phyloP scores from a whole-genome alignment of 2,888 invertebrate genomes.

The Tanytarsus gracilentus region DNA sequence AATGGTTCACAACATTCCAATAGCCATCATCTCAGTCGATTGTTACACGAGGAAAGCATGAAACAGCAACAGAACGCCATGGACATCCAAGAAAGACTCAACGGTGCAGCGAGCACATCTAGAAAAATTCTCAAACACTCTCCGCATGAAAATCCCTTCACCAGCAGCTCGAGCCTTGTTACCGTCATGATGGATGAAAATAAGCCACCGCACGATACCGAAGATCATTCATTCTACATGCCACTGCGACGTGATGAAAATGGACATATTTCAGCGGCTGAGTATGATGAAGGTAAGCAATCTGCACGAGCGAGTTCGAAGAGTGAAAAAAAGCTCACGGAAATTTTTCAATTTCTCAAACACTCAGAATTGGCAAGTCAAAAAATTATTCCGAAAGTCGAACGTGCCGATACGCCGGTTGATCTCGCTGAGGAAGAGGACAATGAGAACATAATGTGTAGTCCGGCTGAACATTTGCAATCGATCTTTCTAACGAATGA shows the following conservation, averaged over 20 bases:
- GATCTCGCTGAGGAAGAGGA: conserved; percentile 31
- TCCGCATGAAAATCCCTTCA: neutral
- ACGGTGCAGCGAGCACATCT: conserved; percentile 7
- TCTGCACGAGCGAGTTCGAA: neutral
- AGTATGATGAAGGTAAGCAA: conserved; percentile 22
- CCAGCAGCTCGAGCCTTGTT: conserved; percentile 28
- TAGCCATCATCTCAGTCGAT: neutral
- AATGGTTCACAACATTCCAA: too few relatives aligned
- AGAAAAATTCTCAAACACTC: conserved; percentile 3
- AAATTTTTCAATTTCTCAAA: neutral
- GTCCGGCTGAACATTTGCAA: conserved; percentile 18
- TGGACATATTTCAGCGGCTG: neutral
- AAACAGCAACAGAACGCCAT: too few relatives aligned
- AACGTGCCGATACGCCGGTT: conserved; percentile 30
- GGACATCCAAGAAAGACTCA: neutral
- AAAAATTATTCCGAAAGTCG: conserved; percentile 30
- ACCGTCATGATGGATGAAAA: conserved; percentile 30
- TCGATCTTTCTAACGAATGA: conserved; percentile 36
- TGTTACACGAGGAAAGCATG: neutral
- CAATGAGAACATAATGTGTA: conserved; percentile 23
- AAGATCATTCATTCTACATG: conserved; percentile 26
- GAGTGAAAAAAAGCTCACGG: neutral
- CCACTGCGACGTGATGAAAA: conserved; percentile 26
- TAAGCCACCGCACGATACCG: conserved; percentile 14
- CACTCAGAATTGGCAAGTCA: neutral